Conservation (phyloP, 2,113 vertebrate genomes). For the Oenanthe melanoleuca region DNA sequence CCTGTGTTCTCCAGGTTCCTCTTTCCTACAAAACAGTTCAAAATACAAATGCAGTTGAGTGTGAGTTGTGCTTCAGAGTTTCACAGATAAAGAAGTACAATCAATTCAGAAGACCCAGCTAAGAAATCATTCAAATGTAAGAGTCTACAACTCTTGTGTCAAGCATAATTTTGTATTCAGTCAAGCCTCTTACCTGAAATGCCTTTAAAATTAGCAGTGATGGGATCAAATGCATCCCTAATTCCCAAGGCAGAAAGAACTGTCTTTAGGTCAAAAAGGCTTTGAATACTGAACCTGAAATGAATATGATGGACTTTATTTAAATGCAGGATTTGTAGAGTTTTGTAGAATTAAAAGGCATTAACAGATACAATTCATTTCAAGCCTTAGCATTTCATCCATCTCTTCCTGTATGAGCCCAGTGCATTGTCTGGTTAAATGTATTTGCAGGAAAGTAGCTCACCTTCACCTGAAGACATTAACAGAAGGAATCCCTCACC, state of each 20-base stretch:
- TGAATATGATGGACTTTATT: not conserved
- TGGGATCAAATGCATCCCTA: conserved; percentile 84
- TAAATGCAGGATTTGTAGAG: not conserved
- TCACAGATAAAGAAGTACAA: not conserved
- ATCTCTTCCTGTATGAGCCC: not conserved
- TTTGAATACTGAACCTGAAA: conserved; percentile 88
- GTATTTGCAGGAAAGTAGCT: not conserved
- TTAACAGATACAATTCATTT: not conserved
- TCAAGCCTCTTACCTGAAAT: conserved; percentile 82
- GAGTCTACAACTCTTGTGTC: not conserved
- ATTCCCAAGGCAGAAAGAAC: conserved; percentile 84
- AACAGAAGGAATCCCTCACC: not conserved
- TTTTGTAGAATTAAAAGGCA: not conserved
- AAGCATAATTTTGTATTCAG: not conserved
- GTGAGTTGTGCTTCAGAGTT: not conserved
- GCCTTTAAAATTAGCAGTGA: conserved; percentile 86
- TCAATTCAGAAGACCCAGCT: not conserved
- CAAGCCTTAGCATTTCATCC: not conserved
- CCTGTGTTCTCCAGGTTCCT: not conserved
- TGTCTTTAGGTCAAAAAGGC: conserved; percentile 84
- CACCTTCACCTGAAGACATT: not conserved
- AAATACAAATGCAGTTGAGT: not conserved
- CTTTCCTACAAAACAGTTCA: not conserved
- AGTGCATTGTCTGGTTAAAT: not conserved
- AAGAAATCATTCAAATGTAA: not conserved